These are phyloP conservation scores for Yponomeuta evonymella DNA, from an alignment of 2,888 invertebrate genomes.

Conservation along the genomic window DNA sequence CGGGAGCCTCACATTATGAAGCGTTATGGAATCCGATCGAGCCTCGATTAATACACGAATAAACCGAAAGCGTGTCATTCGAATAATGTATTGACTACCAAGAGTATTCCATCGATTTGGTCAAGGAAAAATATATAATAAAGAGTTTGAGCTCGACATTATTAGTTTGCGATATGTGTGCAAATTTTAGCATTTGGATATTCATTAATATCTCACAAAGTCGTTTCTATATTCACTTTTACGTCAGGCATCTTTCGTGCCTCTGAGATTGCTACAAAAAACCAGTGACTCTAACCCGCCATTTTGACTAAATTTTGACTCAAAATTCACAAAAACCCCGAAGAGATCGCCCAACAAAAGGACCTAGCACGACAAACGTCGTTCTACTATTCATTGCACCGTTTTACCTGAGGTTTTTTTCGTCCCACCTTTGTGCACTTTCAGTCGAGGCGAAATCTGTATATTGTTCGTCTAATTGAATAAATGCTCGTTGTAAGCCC, in stretches of 20 bases:
- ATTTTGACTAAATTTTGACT: slow-evolving; percentile 59
- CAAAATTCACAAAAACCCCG: slow-evolving; percentile 27
- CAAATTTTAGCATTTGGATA: background rate
- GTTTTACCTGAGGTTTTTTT: slow-evolving; percentile 56
- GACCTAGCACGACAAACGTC: slow-evolving; percentile 45
- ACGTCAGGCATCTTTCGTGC: background rate
- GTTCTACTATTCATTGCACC: slow-evolving; percentile 49
- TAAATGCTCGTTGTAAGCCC: slow-evolving; percentile 59
- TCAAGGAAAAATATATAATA: slow-evolving; percentile 35
- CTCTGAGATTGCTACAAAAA: background rate
- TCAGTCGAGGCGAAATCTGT: slow-evolving; percentile 47
- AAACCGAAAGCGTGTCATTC: background rate
- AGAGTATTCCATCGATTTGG: slow-evolving; percentile 42
- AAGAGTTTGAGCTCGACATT: slow-evolving; percentile 37
- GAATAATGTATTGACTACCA: slow-evolving; percentile 24
- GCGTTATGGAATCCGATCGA: slow-evolving; percentile 7
- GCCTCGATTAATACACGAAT: slow-evolving; percentile 13
- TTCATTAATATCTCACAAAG: background rate
- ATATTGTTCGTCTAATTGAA: slow-evolving; percentile 71
- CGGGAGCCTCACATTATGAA: slow-evolving; percentile 4
- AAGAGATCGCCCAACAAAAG: slow-evolving; percentile 15
- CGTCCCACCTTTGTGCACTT: slow-evolving; percentile 55
- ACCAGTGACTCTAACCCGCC: background rate
- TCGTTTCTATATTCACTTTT: background rate
- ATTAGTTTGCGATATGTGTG: background rate